Percentiles rank a stretch among this genome's conserved stretches.
These are phyloP conservation scores for Gymnocheta viridis DNA, from an alignment of 2,888 invertebrate genomes.

Conservation along the genomic window DNA sequence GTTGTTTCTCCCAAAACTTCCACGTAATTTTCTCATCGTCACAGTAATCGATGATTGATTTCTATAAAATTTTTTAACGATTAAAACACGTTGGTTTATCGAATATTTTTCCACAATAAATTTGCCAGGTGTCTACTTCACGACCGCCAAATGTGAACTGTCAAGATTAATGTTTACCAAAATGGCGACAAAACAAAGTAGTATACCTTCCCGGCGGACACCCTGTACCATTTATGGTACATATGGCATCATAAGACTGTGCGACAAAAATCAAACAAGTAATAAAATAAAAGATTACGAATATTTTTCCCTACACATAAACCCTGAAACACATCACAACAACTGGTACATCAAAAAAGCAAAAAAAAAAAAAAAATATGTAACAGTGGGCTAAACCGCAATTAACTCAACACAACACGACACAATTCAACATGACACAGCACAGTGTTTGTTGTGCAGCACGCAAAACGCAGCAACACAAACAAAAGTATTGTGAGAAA, in stretches of 20 bases:
- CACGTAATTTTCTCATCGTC: no score
- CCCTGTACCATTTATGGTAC: background rate
- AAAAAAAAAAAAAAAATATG: background rate
- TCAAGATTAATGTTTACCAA: no score
- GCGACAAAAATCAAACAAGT: background rate
- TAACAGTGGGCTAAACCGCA: conserved; percentile 51
- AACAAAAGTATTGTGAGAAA: conserved; percentile 23
- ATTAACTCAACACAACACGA: conserved; percentile 35
- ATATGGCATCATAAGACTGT: background rate
- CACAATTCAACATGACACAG: background rate
- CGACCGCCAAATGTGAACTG: no score
- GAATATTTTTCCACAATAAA: no score
- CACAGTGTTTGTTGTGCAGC: background rate
- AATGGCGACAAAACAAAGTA: no score
- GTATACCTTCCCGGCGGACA: no score
- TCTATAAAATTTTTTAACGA: no score
- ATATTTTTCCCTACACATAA: background rate
- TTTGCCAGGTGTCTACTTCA: no score
- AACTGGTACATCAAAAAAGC: background rate
- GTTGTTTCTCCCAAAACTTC: no score
- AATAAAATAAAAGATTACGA: background rate
- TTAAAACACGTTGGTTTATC: no score
- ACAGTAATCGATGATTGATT: no score
- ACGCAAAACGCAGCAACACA: background rate
- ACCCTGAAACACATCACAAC: background rate